Percentiles rank a stretch among this genome's conserved stretches.
Evolutionary conservation across 1,140 invertebrate species (phyloP).

Genomic region (Drosophila sucinea): DNA sequence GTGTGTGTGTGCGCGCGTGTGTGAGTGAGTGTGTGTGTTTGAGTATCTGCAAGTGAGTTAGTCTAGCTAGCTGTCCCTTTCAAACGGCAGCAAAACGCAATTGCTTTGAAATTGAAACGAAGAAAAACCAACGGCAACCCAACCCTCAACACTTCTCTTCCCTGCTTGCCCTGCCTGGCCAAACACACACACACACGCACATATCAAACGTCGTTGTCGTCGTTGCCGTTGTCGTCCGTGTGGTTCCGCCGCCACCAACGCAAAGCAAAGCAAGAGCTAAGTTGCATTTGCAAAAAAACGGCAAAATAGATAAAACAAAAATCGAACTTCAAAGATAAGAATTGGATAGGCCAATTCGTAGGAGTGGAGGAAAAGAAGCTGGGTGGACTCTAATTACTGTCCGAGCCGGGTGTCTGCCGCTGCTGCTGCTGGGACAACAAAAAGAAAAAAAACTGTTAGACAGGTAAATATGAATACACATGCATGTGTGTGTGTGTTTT

Average conservation of each 20-base stretch:
- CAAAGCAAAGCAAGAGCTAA: slow-evolving; percentile 16
- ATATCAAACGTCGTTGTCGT: slow-evolving; percentile 8
- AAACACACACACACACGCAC: slow-evolving; percentile 10
- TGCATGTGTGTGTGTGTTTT: neutral
- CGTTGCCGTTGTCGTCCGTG: slow-evolving; percentile 33
- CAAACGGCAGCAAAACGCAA: slow-evolving; percentile 66
- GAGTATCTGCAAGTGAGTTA: slow-evolving; percentile 41
- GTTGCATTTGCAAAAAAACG: slow-evolving; percentile 34
- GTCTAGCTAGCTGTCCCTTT: slow-evolving; percentile 78
- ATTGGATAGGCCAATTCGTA: slow-evolving; percentile 17
- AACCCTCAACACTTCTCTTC: slow-evolving; percentile 18
- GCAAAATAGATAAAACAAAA: slow-evolving; percentile 24
- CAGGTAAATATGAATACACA: slow-evolving; percentile 27
- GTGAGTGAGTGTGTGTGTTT: slow-evolving; percentile 30
- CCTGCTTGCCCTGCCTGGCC: slow-evolving; percentile 31
- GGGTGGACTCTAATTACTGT: slow-evolving; percentile 1
- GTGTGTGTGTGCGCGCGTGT: slow-evolving; percentile 38
- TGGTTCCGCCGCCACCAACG: slow-evolving; percentile 61
- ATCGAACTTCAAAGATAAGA: slow-evolving; percentile 35
- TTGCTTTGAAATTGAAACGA: slow-evolving; percentile 65
- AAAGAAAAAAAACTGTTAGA: slow-evolving; percentile 12
- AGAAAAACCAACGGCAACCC: slow-evolving; percentile 38
- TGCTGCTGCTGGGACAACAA: slow-evolving; percentile 7
- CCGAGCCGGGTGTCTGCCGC: slow-evolving; percentile 8
- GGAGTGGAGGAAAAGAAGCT: slow-evolving; percentile 4